A percentile compares a stretch with the other conserved stretches of the same genome.
Evolutionary conservation across 2,888 invertebrate species (phyloP).

Genomic region (Chaetogeoica ovagalla): DNA sequence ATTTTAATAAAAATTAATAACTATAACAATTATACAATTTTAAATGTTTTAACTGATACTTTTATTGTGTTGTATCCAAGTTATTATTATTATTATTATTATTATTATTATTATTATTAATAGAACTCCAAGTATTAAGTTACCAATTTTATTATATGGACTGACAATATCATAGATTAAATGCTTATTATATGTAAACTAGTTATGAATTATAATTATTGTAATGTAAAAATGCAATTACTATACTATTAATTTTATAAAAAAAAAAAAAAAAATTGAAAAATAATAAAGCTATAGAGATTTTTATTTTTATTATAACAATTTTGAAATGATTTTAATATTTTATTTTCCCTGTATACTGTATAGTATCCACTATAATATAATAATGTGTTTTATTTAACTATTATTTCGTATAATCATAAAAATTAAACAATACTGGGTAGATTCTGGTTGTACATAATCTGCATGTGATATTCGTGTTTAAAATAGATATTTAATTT

Average conservation of each 20-base stretch:
- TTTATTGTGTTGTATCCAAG: background rate
- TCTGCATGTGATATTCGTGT: no score
- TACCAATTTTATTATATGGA: slow-evolving; percentile 26
- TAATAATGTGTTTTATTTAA: no score
- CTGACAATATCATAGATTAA: slow-evolving; percentile 22
- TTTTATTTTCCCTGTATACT: no score
- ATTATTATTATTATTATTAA: no score
- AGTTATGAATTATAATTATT: background rate
- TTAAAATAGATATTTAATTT: no score
- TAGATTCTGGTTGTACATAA: no score
- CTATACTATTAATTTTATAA: background rate
- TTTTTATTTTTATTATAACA: no score
- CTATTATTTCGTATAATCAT: no score
- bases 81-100: no score
- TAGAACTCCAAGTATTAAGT: slow-evolving; percentile 25
- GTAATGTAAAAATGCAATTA: background rate
- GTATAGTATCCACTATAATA: no score
- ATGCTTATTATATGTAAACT: background rate
- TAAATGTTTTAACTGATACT: background rate
- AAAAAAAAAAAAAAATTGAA: background rate
- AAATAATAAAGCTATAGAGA: background rate
- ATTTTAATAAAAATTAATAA: slow-evolving; percentile 65
- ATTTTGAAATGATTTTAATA: no score
- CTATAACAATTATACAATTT: slow-evolving; percentile 13
- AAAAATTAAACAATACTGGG: no score